phyloP scores from a whole-genome alignment of 64 coral and sea anemone species.

The Pocillopora damicornis region DNA sequence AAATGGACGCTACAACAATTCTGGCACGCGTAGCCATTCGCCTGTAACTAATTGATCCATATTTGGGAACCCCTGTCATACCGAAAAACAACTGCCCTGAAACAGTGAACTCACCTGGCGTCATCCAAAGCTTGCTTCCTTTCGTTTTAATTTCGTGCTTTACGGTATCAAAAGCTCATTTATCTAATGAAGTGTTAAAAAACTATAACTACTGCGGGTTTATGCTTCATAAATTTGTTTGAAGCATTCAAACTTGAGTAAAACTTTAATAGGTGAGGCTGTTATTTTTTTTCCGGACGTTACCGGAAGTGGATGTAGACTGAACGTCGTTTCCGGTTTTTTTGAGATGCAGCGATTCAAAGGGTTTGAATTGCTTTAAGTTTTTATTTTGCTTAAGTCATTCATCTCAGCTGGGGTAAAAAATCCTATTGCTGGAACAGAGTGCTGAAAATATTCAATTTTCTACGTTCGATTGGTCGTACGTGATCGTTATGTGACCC shows the following conservation, averaged over 20 bases:
- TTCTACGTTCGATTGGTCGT: neutral
- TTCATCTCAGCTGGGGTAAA: neutral
- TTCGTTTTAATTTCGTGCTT: conserved; percentile 17
- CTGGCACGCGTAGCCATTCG: conserved; percentile 64
- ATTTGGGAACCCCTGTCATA: conserved; percentile 40
- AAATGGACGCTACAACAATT: conserved; percentile 40
- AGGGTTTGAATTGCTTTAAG: neutral
- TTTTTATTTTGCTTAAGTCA: neutral
- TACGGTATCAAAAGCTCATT: neutral
- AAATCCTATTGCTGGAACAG: neutral
- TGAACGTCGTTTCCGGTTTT: conserved; percentile 9
- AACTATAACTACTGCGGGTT: neutral
- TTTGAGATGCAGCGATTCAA: neutral
- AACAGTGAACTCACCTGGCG: conserved; percentile 16
- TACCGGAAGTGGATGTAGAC: neutral
- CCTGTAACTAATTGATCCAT: conserved; percentile 72
- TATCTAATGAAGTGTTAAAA: neutral
- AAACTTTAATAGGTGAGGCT: neutral
- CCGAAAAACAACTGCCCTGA: conserved; percentile 6
- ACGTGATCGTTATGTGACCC: neutral
- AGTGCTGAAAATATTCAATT: neutral
- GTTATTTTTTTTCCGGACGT: neutral
- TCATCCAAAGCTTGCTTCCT: neutral
- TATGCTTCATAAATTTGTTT: neutral
- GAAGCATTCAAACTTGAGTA: neutral